Conservation (phyloP, 2,113 vertebrate genomes). For the Callionymus lyra region DNA sequence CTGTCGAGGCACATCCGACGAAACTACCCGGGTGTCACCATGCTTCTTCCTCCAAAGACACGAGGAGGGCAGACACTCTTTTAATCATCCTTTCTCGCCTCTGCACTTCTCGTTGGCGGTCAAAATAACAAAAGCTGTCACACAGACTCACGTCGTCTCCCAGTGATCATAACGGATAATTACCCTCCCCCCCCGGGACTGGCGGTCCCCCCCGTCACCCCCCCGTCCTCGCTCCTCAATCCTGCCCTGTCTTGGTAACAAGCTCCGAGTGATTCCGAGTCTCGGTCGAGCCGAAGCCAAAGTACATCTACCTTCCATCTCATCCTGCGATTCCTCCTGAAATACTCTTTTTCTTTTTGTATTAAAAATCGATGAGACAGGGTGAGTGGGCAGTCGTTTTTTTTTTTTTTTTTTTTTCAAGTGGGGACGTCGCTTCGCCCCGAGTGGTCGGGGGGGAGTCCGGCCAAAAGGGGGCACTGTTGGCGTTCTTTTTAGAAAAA, state of each 20-base stretch:
- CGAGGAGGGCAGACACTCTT: conserved; percentile 57
- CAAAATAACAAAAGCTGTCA: conserved; percentile 67
- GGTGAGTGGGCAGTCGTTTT: conserved; percentile 37
- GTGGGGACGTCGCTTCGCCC: conserved; percentile 33
- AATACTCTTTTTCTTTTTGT: conserved; percentile 25
- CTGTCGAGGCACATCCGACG: conserved; percentile 52
- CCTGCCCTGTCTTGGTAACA: conserved; percentile 54
- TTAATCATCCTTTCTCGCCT: conserved; percentile 54
- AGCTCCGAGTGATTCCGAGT: conserved; percentile 59
- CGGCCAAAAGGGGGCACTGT: conserved; percentile 72
- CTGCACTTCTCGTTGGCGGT: conserved; percentile 42
- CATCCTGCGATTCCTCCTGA: conserved; percentile 23
- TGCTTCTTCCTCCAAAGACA: conserved; percentile 58
- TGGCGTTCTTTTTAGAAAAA: conserved; percentile 50
- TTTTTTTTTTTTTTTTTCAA: too few species aligned
- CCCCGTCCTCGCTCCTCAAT: conserved; percentile 47
- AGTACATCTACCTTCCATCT: conserved; percentile 55
- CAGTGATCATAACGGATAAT: conserved; percentile 72
- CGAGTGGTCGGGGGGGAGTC: conserved; percentile 22
- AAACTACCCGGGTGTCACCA: conserved; percentile 52
- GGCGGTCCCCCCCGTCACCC: conserved; percentile 35
- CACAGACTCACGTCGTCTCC: conserved; percentile 55
- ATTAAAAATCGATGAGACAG: conserved; percentile 56
- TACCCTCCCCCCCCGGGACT: conserved; percentile 52
- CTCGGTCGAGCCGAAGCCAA: conserved; percentile 50